These are phyloP conservation scores for Tachypleus tridentatus DNA, from an alignment of 1,140 invertebrate species.

Conservation along the genomic window DNA sequence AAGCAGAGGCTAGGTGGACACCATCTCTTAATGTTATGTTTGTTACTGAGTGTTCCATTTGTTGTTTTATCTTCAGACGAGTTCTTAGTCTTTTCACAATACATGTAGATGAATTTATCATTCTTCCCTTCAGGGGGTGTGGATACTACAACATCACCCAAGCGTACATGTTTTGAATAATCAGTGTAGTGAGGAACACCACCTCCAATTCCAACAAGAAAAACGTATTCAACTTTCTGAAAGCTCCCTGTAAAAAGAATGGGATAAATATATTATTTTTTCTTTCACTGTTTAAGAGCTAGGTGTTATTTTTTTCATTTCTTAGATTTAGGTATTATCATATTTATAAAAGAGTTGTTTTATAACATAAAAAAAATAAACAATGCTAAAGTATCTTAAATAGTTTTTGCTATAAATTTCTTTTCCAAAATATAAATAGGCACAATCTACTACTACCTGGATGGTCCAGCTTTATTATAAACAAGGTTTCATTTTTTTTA, in stretches of 20 bases:
- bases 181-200: slow-evolving; percentile 97
- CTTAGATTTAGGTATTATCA: too few relatives aligned
- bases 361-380: too few relatives aligned
- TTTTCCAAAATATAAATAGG: too few relatives aligned
- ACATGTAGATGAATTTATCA: slow-evolving; percentile 23
- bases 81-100: slow-evolving; percentile 20
- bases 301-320: too few relatives aligned
- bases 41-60: slow-evolving; percentile 23
- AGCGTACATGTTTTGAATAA: slow-evolving; percentile 78
- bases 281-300: too few relatives aligned
- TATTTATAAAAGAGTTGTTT: too few relatives aligned
- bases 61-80: slow-evolving; percentile 12
- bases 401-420: too few relatives aligned
- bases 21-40: slow-evolving; percentile 76
- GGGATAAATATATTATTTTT: neutral
- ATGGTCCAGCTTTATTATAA: too few relatives aligned
- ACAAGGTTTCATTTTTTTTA: too few relatives aligned
- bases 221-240: slow-evolving; percentile 87
- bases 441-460: too few relatives aligned
- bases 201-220: slow-evolving; percentile 89
- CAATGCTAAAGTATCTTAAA: too few relatives aligned
- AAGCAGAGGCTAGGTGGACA: slow-evolving; percentile 60
- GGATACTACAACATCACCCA: slow-evolving; percentile 94
- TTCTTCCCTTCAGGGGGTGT: slow-evolving; percentile 39
- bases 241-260: slow-evolving; percentile 49